Evolutionary conservation across 2,113 vertebrate genomes (phyloP), one percentile per base, ranked within the genome.

Genomic region (Rhineura floridana): DNA sequence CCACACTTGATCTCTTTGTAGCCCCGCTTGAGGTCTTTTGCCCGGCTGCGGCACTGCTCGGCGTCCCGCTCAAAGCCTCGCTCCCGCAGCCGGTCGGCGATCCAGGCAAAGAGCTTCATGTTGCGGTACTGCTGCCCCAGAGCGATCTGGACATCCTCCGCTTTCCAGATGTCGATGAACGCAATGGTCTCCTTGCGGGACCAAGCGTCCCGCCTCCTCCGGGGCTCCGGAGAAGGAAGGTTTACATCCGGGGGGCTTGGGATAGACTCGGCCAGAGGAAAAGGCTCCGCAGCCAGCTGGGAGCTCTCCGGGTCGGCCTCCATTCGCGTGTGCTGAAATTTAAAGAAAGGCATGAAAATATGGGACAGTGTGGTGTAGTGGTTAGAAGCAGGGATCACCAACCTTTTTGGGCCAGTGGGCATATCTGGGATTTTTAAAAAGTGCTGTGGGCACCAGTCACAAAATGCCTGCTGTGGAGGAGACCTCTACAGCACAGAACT

Each of bases 1-100:
- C 93, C 94, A 78, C 91, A 94, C 88, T 95, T 95, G 70, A 94
- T 94, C 85, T 95, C 94, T 67, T 94, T 93, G 67, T 95, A 95
- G 81, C 93, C 95, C 48, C 95, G 87, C 0, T 95, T 81, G 78
- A 95, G 94, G 86, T 95, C 95, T 91, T 95, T 95, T 69, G 95
- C 94, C 50, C 95, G 91, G 50, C 94, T 94, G 46, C 95, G 95
- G 94, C 95, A 95, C 62, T 95, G 95, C 81, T 95, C 95, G 33
- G 95, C 88, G 0, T 94, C 95, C 48, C 95, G 93, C 50, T 94
- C 81, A 88, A 95, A 95, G 85, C 94, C 95, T 59, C 93, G 91
- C 5, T 93, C 94, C 70, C 93, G 91, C 77, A 95, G 92, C 11
- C 88, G 86, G 42, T 95, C 95, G 1, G 95, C 92, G 0, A 83